Base-by-base conservation (phyloP, 1,140 invertebrate species). In the Bradynema listronoti region DNA sequence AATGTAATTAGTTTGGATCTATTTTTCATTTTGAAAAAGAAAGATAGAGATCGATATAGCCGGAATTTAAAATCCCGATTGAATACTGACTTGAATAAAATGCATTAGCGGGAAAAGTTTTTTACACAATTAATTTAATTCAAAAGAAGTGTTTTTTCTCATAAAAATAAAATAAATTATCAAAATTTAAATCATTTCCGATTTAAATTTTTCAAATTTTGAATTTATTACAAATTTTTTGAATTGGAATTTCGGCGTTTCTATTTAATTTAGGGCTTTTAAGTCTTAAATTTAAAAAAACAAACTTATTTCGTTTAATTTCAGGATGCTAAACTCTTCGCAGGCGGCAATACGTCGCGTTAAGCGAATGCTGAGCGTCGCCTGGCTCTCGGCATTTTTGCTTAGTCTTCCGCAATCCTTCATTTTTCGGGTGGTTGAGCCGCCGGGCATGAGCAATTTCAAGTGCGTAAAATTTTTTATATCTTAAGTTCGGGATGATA, bases 381-480 rank as follows among this genome's bases (percentile, higher is more conserved):
- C 72, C 19, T 75, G 72, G 72, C 36, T 63, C 6, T 61, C 55
- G 19, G 74, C 72, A 4, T 66, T 65, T 42, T 25, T 75, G 1
- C 56, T 77, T 30, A 65, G 59, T 32, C 22, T 74, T 27, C 74
- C 71, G 7, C 72, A 73, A 41, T 59, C 51, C 4, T 68, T 77
- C 27, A 63, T 73, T 16, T 73, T 76, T 42, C 70, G 66, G 33
- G 63, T 77, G 11, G 58, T 73, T 19, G 63, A 75, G 42, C 73
- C 73, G n/a, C 61, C 58, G 27, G 64, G 56, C 41, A 63, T 72
- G 14, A 52, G 42, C 27, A 69, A 72, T 22, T 73, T 73, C 57
- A 72, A 68, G 72, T n/a, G n/a, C n/a, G n/a, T n/a, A n/a, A n/a
- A n/a, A n/a, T n/a, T n/a, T n/a, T n/a, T n/a, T n/a, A n/a, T n/a